A percentile compares a stretch with the other conserved stretches of the same genome.
Conservation (phyloP, 2,113 vertebrate species). For the Eublepharis macularius region DNA sequence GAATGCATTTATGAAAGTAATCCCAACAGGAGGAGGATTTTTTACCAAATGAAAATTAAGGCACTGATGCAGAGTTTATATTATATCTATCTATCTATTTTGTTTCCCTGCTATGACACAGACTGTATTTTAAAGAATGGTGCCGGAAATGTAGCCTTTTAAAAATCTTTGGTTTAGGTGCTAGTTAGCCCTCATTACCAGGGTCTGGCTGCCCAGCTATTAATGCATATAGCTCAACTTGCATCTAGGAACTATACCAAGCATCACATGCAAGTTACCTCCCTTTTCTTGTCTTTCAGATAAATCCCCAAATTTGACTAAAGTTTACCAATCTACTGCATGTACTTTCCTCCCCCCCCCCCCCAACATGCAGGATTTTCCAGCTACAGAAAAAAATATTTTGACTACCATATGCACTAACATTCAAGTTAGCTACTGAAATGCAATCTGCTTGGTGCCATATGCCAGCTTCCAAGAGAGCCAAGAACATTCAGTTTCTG, state of each 20-base stretch:
- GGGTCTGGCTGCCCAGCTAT: neutral
- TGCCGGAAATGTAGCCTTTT: neutral
- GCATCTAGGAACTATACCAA: neutral
- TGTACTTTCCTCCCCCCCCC: neutral
- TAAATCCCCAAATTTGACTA: neutral
- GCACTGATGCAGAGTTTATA: neutral
- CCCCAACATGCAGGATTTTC: neutral
- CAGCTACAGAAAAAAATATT: conserved; percentile 29
- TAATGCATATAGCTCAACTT: neutral
- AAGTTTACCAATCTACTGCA: neutral
- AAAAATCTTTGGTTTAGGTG: neutral
- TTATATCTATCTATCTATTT: neutral
- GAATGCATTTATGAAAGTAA: neutral
- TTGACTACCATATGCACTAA: conserved; percentile 46
- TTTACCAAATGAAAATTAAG: neutral
- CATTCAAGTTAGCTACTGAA: conserved; percentile 62
- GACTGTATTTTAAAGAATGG: too few species aligned
- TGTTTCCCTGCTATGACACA: neutral
- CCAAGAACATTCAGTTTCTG: conserved; percentile 51
- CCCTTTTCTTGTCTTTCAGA: neutral
- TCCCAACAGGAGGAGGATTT: neutral
- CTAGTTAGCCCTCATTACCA: neutral
- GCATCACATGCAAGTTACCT: neutral
- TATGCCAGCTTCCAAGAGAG: conserved; percentile 60
- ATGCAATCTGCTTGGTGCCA: conserved; percentile 30